A percentile compares a stretch with the other conserved stretches of the same genome.
Evolutionary conservation across 2,113 vertebrate species (phyloP).

Genomic region (Typhlomys cinereus): DNA sequence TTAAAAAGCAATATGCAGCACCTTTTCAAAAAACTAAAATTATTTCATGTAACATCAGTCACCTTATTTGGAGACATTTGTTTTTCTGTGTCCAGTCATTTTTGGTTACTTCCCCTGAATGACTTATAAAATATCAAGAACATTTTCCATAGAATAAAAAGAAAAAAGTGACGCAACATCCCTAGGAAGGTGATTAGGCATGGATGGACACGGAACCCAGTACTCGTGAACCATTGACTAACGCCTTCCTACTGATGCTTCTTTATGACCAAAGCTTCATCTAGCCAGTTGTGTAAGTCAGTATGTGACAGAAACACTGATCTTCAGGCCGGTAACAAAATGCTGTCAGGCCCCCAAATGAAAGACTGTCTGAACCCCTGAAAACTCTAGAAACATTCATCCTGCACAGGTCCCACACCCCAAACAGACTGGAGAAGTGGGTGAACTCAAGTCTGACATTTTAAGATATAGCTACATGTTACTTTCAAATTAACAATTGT

Average conservation of each 20-base stretch:
- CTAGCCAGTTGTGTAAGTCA: not conserved
- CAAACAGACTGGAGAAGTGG: not conserved
- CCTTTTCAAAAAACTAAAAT: not conserved
- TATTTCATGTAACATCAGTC: not conserved
- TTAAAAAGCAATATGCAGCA: not conserved
- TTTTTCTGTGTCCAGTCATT: slow-evolving; percentile 34
- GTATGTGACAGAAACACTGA: not conserved
- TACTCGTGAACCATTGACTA: slow-evolving; percentile 11
- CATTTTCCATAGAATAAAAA: slow-evolving; percentile 58
- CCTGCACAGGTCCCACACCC: not conserved
- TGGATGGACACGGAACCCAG: not conserved
- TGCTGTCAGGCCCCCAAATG: not conserved
- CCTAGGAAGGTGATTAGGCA: slow-evolving; percentile 29
- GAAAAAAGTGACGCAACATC: slow-evolving; percentile 60
- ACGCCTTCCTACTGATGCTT: slow-evolving; percentile 44
- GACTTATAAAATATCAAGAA: slow-evolving; percentile 30
- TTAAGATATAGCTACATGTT: not conserved
- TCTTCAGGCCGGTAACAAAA: not conserved
- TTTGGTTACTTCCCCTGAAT: slow-evolving; percentile 50
- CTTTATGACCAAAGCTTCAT: not conserved
- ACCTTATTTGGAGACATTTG: slow-evolving; percentile 11
- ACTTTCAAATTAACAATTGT: slow-evolving; percentile 8
- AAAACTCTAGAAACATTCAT: not conserved
- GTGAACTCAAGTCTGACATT: not conserved
- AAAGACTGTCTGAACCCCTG: not conserved